These are phyloP conservation scores for Anarrhichthys ocellatus DNA, from an alignment of 2,113 vertebrate genomes.

Conservation along the genomic window DNA sequence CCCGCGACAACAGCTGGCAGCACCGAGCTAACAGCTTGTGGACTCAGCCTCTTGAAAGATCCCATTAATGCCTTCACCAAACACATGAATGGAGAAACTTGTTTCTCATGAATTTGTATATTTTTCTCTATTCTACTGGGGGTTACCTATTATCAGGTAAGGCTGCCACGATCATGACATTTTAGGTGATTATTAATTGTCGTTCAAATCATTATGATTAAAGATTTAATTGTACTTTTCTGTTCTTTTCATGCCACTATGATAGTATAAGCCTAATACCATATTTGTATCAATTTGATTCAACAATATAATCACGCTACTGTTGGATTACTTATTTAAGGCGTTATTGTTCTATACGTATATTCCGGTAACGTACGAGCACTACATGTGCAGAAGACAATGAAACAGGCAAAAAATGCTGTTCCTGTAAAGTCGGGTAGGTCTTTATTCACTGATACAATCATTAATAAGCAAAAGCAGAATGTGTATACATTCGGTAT, in stretches of 20 bases:
- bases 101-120: neutral
- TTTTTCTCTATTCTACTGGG: neutral
- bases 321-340: neutral
- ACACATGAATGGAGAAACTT: neutral
- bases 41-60: conserved; percentile 15
- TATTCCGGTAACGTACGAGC: too few species aligned
- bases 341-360: neutral
- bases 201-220: too few species aligned
- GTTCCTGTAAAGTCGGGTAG: too few species aligned
- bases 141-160: neutral
- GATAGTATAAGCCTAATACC: neutral
- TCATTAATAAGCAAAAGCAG: neutral
- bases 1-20: conserved; percentile 25
- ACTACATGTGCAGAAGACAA: too few species aligned
- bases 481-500: neutral
- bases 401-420: too few species aligned
- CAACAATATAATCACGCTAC: neutral
- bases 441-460: neutral
- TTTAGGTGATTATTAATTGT: too few species aligned
- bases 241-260: too few species aligned
- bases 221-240: too few species aligned
- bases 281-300: too few species aligned
- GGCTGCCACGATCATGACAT: too few species aligned
- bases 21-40: conserved; percentile 11
- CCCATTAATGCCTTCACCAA: neutral